A percentile compares a stretch with the other conserved stretches of the same genome.
Evolutionary conservation across 2,888 invertebrate genomes (phyloP).

Genomic region (Apotomis capreana): DNA sequence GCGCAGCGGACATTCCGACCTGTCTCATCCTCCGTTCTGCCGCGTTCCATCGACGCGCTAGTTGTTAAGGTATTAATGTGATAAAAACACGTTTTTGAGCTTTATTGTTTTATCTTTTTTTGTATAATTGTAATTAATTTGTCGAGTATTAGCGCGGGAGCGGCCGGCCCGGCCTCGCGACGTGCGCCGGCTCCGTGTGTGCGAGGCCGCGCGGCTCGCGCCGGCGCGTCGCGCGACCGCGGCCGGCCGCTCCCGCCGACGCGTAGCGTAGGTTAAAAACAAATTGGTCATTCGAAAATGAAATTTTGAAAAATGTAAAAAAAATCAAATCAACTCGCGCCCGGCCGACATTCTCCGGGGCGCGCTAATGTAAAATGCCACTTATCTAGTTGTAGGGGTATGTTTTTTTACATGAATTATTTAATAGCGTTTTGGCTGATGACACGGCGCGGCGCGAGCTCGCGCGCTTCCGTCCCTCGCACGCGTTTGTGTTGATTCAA

Average conservation of each 20-base stretch:
- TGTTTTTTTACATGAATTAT: constrained; percentile 72
- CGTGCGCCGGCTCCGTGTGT: too few species aligned
- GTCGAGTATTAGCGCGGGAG: constrained; percentile 45
- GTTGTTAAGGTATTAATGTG: constrained; percentile 58
- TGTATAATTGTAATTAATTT: constrained; percentile 39
- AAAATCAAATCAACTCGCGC: constrained; percentile 38
- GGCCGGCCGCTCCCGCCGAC: constrained; percentile 8
- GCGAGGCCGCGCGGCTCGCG: not conserved
- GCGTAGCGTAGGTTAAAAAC: constrained; percentile 11
- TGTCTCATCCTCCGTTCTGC: constrained; percentile 35
- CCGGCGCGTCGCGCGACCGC: not conserved
- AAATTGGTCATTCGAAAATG: constrained; percentile 22
- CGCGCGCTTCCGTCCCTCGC: too few species aligned
- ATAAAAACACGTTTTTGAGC: constrained; percentile 58
- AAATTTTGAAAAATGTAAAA: constrained; percentile 27
- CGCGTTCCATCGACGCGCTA: constrained; percentile 44
- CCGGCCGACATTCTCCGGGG: constrained; percentile 54
- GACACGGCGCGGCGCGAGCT: too few species aligned
- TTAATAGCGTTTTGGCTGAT: constrained; percentile 51
- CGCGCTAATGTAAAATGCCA: constrained; percentile 58
- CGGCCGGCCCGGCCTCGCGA: not conserved
- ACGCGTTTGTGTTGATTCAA: too few species aligned
- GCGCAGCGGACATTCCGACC: constrained; percentile 38
- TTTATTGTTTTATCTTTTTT: constrained; percentile 52
- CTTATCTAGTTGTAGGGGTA: constrained; percentile 78